Base-by-base conservation (phyloP, 2,888 invertebrate species). In the Cataglyphis cursor region DNA sequence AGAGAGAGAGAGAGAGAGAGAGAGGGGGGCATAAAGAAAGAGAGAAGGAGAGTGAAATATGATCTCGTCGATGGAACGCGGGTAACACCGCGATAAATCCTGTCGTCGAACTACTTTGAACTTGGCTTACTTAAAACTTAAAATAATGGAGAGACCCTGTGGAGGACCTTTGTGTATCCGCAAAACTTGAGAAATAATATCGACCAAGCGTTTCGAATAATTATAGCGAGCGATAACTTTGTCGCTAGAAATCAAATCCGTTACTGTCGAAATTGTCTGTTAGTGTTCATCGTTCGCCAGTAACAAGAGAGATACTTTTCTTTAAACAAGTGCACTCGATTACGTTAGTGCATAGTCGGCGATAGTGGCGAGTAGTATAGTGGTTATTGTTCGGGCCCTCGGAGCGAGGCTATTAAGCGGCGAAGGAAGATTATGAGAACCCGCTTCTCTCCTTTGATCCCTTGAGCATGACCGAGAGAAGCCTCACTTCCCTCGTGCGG, bases 391-490 rank as follows among this genome's bases (percentile, higher is more conserved):
- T 87, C 89, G 75, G 78, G 31, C 74, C 57, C 80, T 76, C 75
- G 78, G 28, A 70, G 84, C 83, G 74, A 88, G 81, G 86, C 85
- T 88, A 89, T 90, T 89, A 89, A 91, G 86, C 74, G 84, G 85
- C 78, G 83, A 73, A 84, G 85, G 89, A 90, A 84, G 89, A 90
- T 87, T 89, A 90, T 82, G 82, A 88, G 84, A 86, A 81, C 59
- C 68, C 51, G 85, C 84, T 51, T 51, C 85, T 76, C 73, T 83
- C 83, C 88, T 89, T 89, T 84, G 85, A 90, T 92, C 87, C 86
- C 82, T 80, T 76, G 85, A 89, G 86, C 88, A 90, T 89, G 89
- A 89, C 87, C 89, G 81, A 80, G 70, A 85, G 84, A 44, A 83
- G 84, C 83, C 83, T 88, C 83, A 78, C 81, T 81, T 86, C 83